A percentile compares a stretch with the other conserved stretches of the same genome.
Evolutionary conservation across 1,140 invertebrate species (phyloP).

Genomic region (Dendrolimus punctatus): DNA sequence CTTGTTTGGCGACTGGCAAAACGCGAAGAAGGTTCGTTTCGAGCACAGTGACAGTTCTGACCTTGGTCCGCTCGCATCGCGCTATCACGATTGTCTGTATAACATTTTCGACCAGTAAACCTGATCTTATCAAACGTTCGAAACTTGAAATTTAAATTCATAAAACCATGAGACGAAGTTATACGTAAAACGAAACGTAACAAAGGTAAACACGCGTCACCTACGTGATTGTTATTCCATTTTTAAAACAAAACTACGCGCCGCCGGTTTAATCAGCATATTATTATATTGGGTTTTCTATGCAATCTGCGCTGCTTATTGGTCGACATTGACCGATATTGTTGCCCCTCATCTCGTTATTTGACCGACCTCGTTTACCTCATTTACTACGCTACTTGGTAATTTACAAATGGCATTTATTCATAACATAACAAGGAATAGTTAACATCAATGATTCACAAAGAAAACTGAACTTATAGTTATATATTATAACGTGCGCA

Average conservation of each 20-base stretch:
- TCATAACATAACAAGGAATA: too few relatives aligned
- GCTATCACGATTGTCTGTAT: constrained; percentile 20
- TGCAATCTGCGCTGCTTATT: constrained; percentile 11
- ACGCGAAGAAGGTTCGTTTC: constrained; percentile 7
- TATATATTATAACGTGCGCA: neutral
- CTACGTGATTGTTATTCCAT: neutral
- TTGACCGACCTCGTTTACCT: constrained; percentile 9
- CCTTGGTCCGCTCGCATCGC: constrained; percentile 27
- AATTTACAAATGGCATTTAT: too few relatives aligned
- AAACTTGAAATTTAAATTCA: neutral
- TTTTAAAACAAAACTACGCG: neutral
- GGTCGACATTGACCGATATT: constrained; percentile 31
- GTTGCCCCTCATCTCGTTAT: constrained; percentile 4
- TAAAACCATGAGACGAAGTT: neutral
- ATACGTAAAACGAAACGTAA: neutral
- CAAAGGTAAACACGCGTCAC: neutral
- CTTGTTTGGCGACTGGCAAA: constrained; percentile 8
- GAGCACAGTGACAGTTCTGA: constrained; percentile 19
- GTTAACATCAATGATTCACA: too few relatives aligned
- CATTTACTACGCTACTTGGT: too few relatives aligned
- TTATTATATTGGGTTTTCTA: neutral
- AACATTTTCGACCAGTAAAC: constrained; percentile 10
- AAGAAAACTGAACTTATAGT: neutral
- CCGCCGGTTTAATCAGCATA: constrained; percentile 5
- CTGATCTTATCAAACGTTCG: constrained; percentile 12